These are phyloP conservation scores for Fistularia commersonii DNA, from an alignment of 2,797 vertebrate species.

Conservation along the genomic window DNA sequence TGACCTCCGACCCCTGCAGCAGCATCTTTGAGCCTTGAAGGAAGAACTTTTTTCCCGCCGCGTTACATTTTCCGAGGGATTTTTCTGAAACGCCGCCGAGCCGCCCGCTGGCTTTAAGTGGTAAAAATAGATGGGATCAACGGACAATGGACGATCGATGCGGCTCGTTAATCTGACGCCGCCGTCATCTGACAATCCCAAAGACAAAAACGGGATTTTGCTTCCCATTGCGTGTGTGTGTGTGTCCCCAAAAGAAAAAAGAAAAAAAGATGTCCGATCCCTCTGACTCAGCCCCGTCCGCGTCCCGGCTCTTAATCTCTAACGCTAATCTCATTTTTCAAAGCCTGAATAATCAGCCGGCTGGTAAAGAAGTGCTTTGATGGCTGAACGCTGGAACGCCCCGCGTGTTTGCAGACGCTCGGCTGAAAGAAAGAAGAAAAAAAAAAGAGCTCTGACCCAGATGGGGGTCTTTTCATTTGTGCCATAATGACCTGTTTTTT, in stretches of 20 bases:
- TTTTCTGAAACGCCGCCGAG: too few species aligned
- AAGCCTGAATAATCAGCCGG: slow-evolving; percentile 41
- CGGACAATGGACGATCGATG: not conserved
- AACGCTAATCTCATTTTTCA: slow-evolving; percentile 46
- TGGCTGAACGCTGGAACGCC: slow-evolving; percentile 1
- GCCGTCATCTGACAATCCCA: slow-evolving; percentile 20
- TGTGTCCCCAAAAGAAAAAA: slow-evolving; percentile 24
- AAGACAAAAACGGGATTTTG: slow-evolving; percentile 30
- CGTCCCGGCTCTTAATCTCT: slow-evolving; percentile 33
- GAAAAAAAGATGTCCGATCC: slow-evolving; percentile 28
- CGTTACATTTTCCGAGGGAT: slow-evolving; percentile 14
- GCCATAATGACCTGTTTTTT: too few species aligned
- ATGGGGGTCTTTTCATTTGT: slow-evolving; percentile 20
- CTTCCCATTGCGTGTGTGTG: slow-evolving; percentile 22
- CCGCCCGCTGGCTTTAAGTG: too few species aligned
- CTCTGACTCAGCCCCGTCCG: slow-evolving; percentile 7
- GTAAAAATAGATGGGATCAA: too few species aligned
- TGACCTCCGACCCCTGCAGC: slow-evolving; percentile 38
- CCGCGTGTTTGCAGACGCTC: not conserved
- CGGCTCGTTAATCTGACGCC: slow-evolving; percentile 21
- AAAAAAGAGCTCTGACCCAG: slow-evolving; percentile 15
- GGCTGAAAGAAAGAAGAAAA: slow-evolving; percentile 8
- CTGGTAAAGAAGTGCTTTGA: slow-evolving; percentile 26
- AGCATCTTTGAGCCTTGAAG: slow-evolving; percentile 22
- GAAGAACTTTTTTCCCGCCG: slow-evolving; percentile 5